phyloP scores from a whole-genome alignment of 2,113 vertebrate species.

The human region DNA sequence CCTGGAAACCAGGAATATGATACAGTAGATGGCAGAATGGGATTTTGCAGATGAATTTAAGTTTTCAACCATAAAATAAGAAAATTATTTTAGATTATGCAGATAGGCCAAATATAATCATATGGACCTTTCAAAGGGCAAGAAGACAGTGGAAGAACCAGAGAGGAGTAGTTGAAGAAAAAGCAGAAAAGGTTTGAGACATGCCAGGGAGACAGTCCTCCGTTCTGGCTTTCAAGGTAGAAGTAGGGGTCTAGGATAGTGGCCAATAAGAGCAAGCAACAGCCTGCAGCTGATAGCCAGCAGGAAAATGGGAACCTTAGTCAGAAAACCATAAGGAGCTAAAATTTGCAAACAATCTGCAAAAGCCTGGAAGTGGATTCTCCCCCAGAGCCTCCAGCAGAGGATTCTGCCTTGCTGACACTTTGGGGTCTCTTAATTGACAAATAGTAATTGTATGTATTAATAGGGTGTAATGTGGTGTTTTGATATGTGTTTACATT shows the following conservation, averaged over 20 bases:
- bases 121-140: not conserved
- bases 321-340: not conserved
- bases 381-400: not conserved
- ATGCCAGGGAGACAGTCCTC: accelerated
- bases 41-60: not conserved
- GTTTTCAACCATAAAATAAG: not conserved
- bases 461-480: not conserved
- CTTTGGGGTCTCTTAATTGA: not conserved
- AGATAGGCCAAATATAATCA: not conserved
- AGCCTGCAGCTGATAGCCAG: not conserved
- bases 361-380: not conserved
- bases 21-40: not conserved
- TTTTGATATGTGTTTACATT: not conserved
- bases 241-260: not conserved
- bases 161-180: not conserved
- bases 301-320: not conserved
- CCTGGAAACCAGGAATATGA: not conserved
- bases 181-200: not conserved
- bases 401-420: not conserved
- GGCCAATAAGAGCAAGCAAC: not conserved
- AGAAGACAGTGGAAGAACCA: not conserved
- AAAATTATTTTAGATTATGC: not conserved
- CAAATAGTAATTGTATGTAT: not conserved
- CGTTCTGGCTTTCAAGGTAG: not conserved
- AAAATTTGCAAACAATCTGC: not conserved